Evolutionary conservation across 2,113 vertebrate genomes (phyloP), one percentile per base, ranked within the genome.

Genomic region (Tautogolabrus adspersus): DNA sequence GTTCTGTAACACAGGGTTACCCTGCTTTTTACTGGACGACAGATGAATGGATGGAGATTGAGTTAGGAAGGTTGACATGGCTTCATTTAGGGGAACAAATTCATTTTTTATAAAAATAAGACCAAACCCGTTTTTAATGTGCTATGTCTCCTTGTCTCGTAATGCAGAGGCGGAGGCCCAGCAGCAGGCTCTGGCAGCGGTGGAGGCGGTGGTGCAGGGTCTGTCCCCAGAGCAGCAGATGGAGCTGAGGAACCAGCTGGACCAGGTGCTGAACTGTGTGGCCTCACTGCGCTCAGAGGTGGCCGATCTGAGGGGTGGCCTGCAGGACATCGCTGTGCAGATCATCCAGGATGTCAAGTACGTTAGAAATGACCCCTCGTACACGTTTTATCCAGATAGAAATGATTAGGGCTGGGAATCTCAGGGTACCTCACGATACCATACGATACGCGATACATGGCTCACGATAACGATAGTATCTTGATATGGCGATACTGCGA

Each of bases 261-360:
- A 99, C 75, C 93, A 96, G 0, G 93, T 98, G 77, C 85, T 96
- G 83, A 94, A 44, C 58, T 96, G 93, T 22, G 86, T 98, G 1
- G 46, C 80, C 0, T 94, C 94, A 0, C 92, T 99, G 59, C 92
- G 95, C 40, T 89, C 58, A 0, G 98, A 99, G 73, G 96, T 99
- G 52, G 94, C 97, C 9, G 96, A 97, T 79, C 87, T 99, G 58
- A 88, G 96, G 12, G 92, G 73, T 2, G 93, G 95, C 66, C 95
- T 99, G 54, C 96, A 94, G 79, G 91, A 89, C 46, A 93, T 99
- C 6, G 95, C 96, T 0, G 79, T 86, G 16, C 96, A 96, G 75
- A 98, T 99, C 3, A 92, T 95, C 13, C 94, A 94, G 21, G 96
- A 97, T 81, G 94, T 99, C 81, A 97, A 96, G 98, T 97, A 75